Base-by-base conservation (phyloP, 2,888 invertebrate species). In the Eristalis intricaria region DNA sequence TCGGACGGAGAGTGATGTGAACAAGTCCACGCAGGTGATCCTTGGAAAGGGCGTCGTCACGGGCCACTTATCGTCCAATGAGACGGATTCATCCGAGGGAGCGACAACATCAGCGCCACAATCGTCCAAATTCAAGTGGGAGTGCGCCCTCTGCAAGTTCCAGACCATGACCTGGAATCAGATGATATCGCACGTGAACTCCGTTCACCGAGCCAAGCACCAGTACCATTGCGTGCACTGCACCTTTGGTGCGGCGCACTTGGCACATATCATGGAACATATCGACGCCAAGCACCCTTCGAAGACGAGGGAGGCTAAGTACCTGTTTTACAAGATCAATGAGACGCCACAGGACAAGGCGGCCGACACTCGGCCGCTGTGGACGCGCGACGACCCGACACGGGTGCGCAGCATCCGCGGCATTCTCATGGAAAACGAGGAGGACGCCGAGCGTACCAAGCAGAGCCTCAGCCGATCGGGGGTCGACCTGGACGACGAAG, bases 211-310 rank as follows among this genome's bases (percentile, higher is more conserved):
- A 38, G 94, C 96, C 1, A 95, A 95, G 82, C 94, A 94, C 90
- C 96, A 96, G 89, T 97, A 94, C 91, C 96, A 95, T 89, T 97
- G 97, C 90, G 94, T 94, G 0, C 93, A 95, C 84, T 97, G 97
- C 89, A 91, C 93, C 0, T 96, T 95, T 89, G 94, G 94, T 35
- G 93, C 93, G 0, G 92, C 95, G 0, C 94, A 94, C 1, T 92
- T 94, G 32, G 93, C 94, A 8, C 94, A 94, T 35, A 94, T 96
- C 60, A 93, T 94, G 23, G 94, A 94, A 58, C 96, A 97, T 90
- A 94, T 95, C 85, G 91, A 92, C 1, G 93, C 94, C 13, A 94
- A 95, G 4, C 96, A 96, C 90, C 91, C 94, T 0, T 93, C 90
- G 3, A 90, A 90, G 77, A 90, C 86, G 11, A 89, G 88, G 4